phyloP scores from a whole-genome alignment of 2,888 invertebrate species.

The Lucinisca nassula region DNA sequence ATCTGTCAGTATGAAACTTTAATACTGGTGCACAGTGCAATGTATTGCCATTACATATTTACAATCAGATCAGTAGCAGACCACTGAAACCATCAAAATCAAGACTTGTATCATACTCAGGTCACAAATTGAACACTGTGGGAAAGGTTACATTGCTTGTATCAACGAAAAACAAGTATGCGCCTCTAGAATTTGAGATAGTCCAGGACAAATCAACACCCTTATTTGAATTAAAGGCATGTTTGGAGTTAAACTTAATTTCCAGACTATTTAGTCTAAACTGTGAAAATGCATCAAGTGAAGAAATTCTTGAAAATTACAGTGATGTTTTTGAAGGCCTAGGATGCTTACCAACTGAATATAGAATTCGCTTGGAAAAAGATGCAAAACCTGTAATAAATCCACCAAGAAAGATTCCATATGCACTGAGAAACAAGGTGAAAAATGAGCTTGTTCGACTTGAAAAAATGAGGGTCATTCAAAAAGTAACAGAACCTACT shows the following conservation, averaged over 20 bases:
- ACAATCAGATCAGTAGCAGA: conserved; percentile 8
- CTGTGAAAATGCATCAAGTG: background rate
- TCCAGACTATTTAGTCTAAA: conserved; percentile 35
- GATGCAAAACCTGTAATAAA: conserved; percentile 60
- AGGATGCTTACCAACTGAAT: conserved; percentile 64
- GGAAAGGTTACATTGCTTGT: conserved; percentile 3
- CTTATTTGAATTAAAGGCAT: conserved; percentile 32
- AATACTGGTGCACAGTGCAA: conserved; percentile 42
- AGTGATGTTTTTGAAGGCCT: conserved; percentile 55
- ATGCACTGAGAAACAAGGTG: conserved; percentile 51
- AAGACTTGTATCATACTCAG: conserved; percentile 30
- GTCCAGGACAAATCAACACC: conserved; percentile 15
- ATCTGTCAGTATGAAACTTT: conserved; percentile 28
- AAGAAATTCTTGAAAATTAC: conserved; percentile 23
- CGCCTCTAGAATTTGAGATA: conserved; percentile 24
- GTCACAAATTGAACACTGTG: conserved; percentile 13
- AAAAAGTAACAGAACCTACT: conserved; percentile 70
- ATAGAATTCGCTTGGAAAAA: conserved; percentile 49
- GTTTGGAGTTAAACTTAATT: conserved; percentile 42
- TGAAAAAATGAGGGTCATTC: conserved; percentile 53
- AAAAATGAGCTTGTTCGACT: conserved; percentile 62
- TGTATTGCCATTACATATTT: conserved; percentile 18
- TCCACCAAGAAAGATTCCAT: conserved; percentile 65
- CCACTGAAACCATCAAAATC: conserved; percentile 1
- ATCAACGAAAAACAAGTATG: conserved; percentile 14